phyloP scores from a whole-genome alignment of 2,113 vertebrate species.

The Epinephelus lanceolatus region DNA sequence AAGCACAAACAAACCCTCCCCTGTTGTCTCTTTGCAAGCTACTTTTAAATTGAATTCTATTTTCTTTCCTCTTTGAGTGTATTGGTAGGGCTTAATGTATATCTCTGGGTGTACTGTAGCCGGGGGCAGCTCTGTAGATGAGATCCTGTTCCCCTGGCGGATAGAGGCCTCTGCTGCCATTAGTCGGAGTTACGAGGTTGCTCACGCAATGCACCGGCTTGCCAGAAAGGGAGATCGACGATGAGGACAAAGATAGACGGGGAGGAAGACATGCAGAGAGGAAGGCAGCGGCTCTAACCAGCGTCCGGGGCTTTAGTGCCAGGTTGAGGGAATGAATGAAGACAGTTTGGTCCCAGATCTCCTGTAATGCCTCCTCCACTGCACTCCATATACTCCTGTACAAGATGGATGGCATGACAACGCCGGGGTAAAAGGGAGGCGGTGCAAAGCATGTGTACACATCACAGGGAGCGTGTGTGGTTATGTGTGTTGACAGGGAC shows the following conservation, averaged over 20 bases:
- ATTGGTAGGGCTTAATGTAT: constrained; percentile 49
- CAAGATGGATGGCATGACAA: constrained; percentile 62
- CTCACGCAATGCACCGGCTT: constrained; percentile 26
- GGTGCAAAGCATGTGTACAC: constrained; percentile 35
- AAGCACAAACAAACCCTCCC: constrained; percentile 21
- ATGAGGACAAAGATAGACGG: constrained; percentile 17
- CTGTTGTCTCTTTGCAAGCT: constrained; percentile 44
- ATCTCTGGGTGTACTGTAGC: constrained; percentile 47
- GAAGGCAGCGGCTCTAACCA: constrained; percentile 29
- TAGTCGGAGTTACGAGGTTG: constrained; percentile 56
- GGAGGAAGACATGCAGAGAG: constrained; percentile 33
- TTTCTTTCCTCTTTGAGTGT: constrained; percentile 28
- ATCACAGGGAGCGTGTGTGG: constrained; percentile 29
- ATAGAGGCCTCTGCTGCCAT: constrained; percentile 67
- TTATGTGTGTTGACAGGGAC: constrained; percentile 6
- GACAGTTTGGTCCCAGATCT: constrained; percentile 41
- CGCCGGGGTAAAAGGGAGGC: constrained; percentile 24
- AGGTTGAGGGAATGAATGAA: constrained; percentile 43
- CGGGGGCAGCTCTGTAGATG: constrained; percentile 59
- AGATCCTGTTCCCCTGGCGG: constrained; percentile 56
- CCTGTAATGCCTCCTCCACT: constrained; percentile 19
- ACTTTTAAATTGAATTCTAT: constrained; percentile 53
- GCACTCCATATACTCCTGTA: constrained; percentile 6
- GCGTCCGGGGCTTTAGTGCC: constrained; percentile 4
- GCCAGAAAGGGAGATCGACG: constrained; percentile 3